Conservation (phyloP, 2,113 vertebrate species). For the Anseranas semipalmata region DNA sequence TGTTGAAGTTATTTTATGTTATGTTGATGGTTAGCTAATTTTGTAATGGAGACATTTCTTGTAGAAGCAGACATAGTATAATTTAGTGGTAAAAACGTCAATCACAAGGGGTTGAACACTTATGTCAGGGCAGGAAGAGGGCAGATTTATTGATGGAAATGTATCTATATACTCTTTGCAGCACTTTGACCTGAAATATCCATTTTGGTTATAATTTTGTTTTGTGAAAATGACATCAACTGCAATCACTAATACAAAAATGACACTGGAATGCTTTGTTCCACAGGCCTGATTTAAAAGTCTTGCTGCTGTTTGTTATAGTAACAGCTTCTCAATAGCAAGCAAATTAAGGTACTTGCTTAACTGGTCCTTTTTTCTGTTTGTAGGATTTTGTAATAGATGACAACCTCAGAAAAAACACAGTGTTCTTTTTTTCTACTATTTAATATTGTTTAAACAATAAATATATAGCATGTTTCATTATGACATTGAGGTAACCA, state of each 20-base stretch:
- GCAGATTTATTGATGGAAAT: conserved; percentile 94
- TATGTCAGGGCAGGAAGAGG: conserved; percentile 83
- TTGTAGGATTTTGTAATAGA: conserved; percentile 21
- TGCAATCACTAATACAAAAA: conserved; percentile 82
- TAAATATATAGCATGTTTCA: not conserved
- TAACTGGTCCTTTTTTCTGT: conserved; percentile 55
- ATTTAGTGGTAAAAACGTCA: conserved; percentile 93
- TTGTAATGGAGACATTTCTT: conserved; percentile 89
- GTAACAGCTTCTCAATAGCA: conserved; percentile 44
- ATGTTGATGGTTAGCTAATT: conserved; percentile 93
- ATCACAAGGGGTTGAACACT: conserved; percentile 84
- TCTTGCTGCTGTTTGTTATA: conserved; percentile 20
- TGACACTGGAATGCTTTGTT: conserved; percentile 77
- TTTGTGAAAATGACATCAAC: conserved; percentile 93
- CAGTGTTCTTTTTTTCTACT: not conserved
- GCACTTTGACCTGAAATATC: conserved; percentile 88
- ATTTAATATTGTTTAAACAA: conserved; percentile 20
- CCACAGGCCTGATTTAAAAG: conserved; percentile 57
- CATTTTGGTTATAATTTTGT: conserved; percentile 92
- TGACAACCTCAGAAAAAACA: not conserved
- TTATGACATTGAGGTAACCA: not conserved
- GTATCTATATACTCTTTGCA: conserved; percentile 88
- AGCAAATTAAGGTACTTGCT: conserved; percentile 17
- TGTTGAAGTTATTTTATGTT: conserved; percentile 89
- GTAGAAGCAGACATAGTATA: conserved; percentile 86